These are phyloP conservation scores for Piscicola geometra DNA, from an alignment of 2,888 invertebrate genomes.

Conservation along the genomic window DNA sequence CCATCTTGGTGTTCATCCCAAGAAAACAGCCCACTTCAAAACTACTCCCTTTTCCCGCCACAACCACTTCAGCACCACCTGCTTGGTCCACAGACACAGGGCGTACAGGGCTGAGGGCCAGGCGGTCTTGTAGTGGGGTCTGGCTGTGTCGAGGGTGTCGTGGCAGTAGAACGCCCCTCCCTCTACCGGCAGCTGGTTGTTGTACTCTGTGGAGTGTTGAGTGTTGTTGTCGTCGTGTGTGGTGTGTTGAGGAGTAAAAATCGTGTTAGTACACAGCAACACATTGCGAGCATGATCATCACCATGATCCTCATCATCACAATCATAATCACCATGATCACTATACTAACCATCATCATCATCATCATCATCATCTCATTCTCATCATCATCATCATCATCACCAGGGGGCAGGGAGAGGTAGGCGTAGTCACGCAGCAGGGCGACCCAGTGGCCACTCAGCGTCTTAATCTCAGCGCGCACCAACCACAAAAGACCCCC, in stretches of 20 bases:
- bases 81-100: constrained; percentile 76
- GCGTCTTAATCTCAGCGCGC: constrained; percentile 81
- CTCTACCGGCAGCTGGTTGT: constrained; percentile 70
- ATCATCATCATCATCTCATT: too few species aligned
- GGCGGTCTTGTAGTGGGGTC: constrained; percentile 81
- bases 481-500: constrained; percentile 75
- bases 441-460: constrained; percentile 90
- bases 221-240: too few species aligned
- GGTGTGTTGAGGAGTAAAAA: too few species aligned
- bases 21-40: too few species aligned
- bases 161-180: constrained; percentile 96
- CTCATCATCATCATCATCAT: too few species aligned
- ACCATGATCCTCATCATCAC: too few species aligned
- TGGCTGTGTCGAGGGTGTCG: constrained; percentile 87
- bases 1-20: too few species aligned
- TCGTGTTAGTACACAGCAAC: too few species aligned
- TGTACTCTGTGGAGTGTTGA: constrained; percentile 67
- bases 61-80: constrained; percentile 65
- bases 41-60: too few species aligned
- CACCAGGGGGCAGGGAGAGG: constrained; percentile 70
- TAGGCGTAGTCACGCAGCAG: constrained; percentile 91
- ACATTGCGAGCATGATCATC: too few species aligned
- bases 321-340: too few species aligned
- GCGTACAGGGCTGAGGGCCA: constrained; percentile 96
- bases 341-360: too few species aligned